phyloP scores from a whole-genome alignment of 2,113 vertebrate species.

The Naja naja region DNA sequence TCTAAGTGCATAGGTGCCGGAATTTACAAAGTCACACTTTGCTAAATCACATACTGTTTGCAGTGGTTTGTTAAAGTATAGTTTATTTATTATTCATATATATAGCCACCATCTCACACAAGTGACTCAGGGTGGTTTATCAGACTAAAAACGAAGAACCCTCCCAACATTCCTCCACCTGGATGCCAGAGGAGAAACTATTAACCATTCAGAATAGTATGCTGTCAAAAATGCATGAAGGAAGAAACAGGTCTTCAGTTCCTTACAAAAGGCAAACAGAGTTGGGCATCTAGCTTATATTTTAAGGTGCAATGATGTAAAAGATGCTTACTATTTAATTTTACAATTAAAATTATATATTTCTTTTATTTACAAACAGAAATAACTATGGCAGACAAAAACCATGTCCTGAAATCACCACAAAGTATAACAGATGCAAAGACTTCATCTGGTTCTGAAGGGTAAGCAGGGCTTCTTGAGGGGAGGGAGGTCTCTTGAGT shows the following conservation, averaged over 20 bases:
- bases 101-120: neutral
- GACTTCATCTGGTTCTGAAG: conserved; percentile 47
- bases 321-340: neutral
- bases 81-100: neutral
- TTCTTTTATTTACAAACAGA: conserved; percentile 38
- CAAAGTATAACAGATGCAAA: conserved; percentile 56
- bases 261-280: neutral
- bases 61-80: neutral
- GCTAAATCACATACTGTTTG: neutral
- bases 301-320: neutral
- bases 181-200: neutral
- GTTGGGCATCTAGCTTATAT: neutral
- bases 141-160: neutral
- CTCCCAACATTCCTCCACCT: neutral
- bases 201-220: neutral
- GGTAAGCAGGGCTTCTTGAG: conserved; percentile 49
- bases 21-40: neutral
- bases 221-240: neutral
- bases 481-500: neutral
- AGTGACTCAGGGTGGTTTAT: neutral
- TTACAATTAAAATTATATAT: neutral
- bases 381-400: conserved; percentile 50
- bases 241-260: neutral
- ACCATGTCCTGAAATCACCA: conserved; percentile 40
- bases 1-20: neutral